phyloP scores from a whole-genome alignment of 2,797 vertebrate species.

The Thalassophryne amazonica region DNA sequence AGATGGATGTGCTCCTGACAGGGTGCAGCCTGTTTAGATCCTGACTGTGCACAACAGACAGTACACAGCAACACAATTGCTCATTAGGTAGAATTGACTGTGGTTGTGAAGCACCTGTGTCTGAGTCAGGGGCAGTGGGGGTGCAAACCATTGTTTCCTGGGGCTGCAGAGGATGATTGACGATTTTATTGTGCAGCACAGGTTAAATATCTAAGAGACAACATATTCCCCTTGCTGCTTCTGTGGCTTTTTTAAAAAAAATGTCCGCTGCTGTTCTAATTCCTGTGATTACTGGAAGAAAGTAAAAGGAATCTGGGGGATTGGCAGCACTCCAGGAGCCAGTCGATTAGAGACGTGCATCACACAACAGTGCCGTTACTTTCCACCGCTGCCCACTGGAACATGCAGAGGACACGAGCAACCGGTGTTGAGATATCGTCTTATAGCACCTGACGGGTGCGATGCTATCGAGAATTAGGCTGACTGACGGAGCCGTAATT shows the following conservation, averaged over 20 bases:
- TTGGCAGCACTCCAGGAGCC: conserved; percentile 44
- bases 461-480: conserved; percentile 67
- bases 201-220: conserved; percentile 27
- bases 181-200: conserved; percentile 30
- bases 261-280: not conserved
- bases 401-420: conserved; percentile 53
- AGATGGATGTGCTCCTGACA: not conserved
- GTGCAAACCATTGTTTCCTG: conserved; percentile 24
- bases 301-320: not conserved
- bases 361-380: conserved; percentile 22
- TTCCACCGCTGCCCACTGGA: conserved; percentile 42
- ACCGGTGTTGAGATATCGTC: conserved; percentile 49
- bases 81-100: conserved; percentile 53
- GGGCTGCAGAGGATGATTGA: conserved; percentile 37
- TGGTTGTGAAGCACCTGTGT: conserved; percentile 48
- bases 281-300: not conserved
- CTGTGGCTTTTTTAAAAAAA: not conserved
- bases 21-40: conserved; percentile 2
- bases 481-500: conserved; percentile 60
- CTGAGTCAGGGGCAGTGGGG: conserved; percentile 1
- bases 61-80: conserved; percentile 27
- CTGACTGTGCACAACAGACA: conserved; percentile 11
- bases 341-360: conserved; percentile 43
- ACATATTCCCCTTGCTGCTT: conserved; percentile 1
- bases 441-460: conserved; percentile 41